A percentile compares a stretch with the other conserved stretches of the same genome.
Evolutionary conservation across 2,888 invertebrate species (phyloP).

Genomic region (Drosophila meridionalis): DNA sequence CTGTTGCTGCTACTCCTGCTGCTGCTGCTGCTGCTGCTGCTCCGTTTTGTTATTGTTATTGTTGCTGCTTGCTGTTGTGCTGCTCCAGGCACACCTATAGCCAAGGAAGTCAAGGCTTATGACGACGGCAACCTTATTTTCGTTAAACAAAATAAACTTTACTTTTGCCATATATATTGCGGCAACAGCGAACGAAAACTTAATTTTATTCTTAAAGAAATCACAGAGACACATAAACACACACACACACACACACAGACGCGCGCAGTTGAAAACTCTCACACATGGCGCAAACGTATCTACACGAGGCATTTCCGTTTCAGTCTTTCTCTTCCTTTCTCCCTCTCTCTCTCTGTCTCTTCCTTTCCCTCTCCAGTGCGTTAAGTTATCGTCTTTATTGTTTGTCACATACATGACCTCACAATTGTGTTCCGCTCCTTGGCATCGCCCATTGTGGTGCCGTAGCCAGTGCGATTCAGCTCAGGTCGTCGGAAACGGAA

Average conservation of each 20-base stretch:
- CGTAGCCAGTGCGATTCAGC: conserved; percentile 25
- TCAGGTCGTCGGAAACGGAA: conserved; percentile 74
- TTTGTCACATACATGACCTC: conserved; percentile 78
- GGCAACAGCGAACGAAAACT: conserved; percentile 52
- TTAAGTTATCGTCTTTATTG: conserved; percentile 77
- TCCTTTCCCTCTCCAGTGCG: conserved; percentile 22
- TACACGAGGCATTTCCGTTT: conserved; percentile 58
- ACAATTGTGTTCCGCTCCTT: conserved; percentile 71
- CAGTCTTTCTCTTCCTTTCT: conserved; percentile 4
- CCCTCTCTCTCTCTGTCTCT: background rate
- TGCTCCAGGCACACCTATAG: conserved; percentile 41
- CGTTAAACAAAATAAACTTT: conserved; percentile 62
- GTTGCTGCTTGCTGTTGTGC: conserved; percentile 8
- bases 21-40: conserved; percentile 23
- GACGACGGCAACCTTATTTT: conserved; percentile 58
- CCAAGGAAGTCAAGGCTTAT: conserved; percentile 37
- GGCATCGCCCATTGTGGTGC: conserved; percentile 27
- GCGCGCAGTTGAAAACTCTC: background rate
- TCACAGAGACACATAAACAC: conserved; percentile 12
- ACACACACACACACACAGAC: conserved; percentile 1
- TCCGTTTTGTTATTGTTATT: conserved; percentile 12
- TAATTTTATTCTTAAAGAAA: conserved; percentile 65
- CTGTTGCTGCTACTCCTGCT: conserved; percentile 18
- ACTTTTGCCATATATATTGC: conserved; percentile 61
- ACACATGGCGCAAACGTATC: conserved; percentile 22